Evolutionary conservation across 1,140 invertebrate species (phyloP).

Genomic region (Sminthurides bifidus): DNA sequence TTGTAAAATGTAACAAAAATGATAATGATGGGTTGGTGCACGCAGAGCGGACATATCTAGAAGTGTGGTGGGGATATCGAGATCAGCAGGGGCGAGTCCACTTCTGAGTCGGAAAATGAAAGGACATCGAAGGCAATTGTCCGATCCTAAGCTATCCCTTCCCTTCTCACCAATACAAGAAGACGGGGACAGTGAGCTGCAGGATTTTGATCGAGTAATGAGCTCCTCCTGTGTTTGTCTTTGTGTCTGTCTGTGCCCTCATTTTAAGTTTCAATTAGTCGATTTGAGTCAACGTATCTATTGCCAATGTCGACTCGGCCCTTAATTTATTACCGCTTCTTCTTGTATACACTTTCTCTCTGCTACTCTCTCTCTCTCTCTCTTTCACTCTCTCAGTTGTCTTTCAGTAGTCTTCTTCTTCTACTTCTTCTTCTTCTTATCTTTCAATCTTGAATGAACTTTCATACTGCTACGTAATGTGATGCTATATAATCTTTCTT

Average conservation of each 20-base stretch:
- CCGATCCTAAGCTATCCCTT: conserved; percentile 42
- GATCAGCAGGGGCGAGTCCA: conserved; percentile 32
- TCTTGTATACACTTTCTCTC: too few relatives aligned
- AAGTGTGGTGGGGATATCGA: conserved; percentile 33
- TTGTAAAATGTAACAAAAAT: not conserved
- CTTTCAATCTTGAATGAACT: not conserved
- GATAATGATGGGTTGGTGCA: conserved; percentile 29
- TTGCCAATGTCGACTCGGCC: too few relatives aligned
- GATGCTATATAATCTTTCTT: not conserved
- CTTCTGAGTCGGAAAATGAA: conserved; percentile 36
- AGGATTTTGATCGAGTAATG: conserved; percentile 32
- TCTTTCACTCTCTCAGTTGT: conserved; percentile 5
- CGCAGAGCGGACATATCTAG: conserved; percentile 32
- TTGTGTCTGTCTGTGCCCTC: conserved; percentile 33
- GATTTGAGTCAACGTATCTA: too few relatives aligned
- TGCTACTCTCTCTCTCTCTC: conserved; percentile 8
- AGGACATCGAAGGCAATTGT: conserved; percentile 42
- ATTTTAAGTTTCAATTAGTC: too few relatives aligned
- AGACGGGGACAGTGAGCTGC: conserved; percentile 40
- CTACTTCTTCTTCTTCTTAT: not conserved
- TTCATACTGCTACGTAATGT: not conserved
- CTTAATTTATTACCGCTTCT: too few relatives aligned
- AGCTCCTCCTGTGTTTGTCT: conserved; percentile 32
- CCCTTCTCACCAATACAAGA: conserved; percentile 46
- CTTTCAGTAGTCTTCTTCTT: not conserved